These are phyloP conservation scores for Vanessa cardui DNA, from an alignment of 2,888 invertebrate genomes.

Conservation along the genomic window DNA sequence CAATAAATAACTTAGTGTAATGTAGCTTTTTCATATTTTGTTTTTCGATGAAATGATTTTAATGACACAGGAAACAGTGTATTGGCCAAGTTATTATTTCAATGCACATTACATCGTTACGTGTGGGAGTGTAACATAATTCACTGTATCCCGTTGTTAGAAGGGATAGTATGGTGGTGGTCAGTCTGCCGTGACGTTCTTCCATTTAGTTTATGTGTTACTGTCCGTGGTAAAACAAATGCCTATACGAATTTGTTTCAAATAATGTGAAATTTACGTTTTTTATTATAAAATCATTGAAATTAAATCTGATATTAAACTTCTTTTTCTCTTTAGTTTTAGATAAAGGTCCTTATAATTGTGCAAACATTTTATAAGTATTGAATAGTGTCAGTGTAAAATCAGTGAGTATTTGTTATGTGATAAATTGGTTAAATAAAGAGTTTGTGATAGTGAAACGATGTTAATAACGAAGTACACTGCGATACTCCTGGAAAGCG, in stretches of 20 bases:
- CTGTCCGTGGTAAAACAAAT: constrained; percentile 46
- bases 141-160: constrained; percentile 75
- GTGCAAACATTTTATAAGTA: too few relatives aligned
- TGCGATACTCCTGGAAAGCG: constrained; percentile 86
- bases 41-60: not conserved
- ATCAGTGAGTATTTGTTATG: constrained; percentile 18
- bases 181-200: constrained; percentile 58
- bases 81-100: constrained; percentile 30
- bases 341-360: too few relatives aligned
- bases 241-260: not conserved
- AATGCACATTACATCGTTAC: constrained; percentile 40
- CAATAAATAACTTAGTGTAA: too few relatives aligned
- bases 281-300: too few relatives aligned
- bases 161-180: constrained; percentile 65
- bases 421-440: constrained; percentile 16
- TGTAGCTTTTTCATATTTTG: too few relatives aligned
- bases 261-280: not conserved
- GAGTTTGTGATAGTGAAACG: constrained; percentile 41
- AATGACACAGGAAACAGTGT: constrained; percentile 15
- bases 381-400: not conserved
- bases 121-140: constrained; percentile 72
- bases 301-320: too few relatives aligned
- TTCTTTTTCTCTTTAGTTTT: too few relatives aligned
- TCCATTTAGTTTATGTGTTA: constrained; percentile 49
- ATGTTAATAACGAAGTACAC: constrained; percentile 89